A percentile compares a stretch with the other conserved stretches of the same genome.
These are phyloP conservation scores for Molanna angustata DNA, from an alignment of 2,888 invertebrate species.

Conservation along the genomic window DNA sequence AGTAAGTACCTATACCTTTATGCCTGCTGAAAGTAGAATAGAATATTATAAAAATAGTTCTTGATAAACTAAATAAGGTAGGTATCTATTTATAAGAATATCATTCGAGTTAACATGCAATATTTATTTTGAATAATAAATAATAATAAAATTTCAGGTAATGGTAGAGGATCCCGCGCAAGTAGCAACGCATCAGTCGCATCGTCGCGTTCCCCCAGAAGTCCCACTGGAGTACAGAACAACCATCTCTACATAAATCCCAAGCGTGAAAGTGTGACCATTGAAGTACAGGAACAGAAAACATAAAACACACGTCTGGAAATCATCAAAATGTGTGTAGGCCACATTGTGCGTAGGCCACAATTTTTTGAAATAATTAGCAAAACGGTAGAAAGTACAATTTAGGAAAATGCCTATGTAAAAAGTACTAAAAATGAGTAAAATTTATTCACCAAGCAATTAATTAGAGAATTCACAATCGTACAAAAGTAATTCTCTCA, in stretches of 20 bases:
- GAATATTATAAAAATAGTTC: background rate
- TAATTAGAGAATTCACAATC: too few species aligned
- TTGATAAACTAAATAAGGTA: too few species aligned
- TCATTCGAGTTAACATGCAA: too few species aligned
- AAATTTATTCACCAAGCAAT: too few species aligned
- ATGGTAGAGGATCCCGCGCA: conserved; percentile 65
- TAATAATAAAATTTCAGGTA: too few species aligned
- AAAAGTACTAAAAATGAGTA: too few species aligned
- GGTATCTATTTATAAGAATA: too few species aligned
- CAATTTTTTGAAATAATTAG: background rate
- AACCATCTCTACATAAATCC: conserved; percentile 44
- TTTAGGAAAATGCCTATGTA: too few species aligned
- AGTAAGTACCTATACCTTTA: too few species aligned
- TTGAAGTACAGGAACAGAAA: conserved; percentile 72
- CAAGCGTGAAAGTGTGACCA: conserved; percentile 64
- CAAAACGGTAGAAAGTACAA: background rate
- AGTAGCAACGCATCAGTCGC: conserved; percentile 77
- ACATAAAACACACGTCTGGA: conserved; percentile 42
- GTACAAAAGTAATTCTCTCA: too few species aligned
- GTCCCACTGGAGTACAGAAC: conserved; percentile 47
- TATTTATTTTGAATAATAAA: too few species aligned
- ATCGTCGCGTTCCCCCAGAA: conserved; percentile 66
- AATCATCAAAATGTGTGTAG: background rate
- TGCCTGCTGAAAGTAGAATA: background rate
- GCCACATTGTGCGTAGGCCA: background rate